These are phyloP conservation scores for Toxostoma redivivum DNA, from an alignment of 2,113 vertebrate genomes.

Conservation along the genomic window DNA sequence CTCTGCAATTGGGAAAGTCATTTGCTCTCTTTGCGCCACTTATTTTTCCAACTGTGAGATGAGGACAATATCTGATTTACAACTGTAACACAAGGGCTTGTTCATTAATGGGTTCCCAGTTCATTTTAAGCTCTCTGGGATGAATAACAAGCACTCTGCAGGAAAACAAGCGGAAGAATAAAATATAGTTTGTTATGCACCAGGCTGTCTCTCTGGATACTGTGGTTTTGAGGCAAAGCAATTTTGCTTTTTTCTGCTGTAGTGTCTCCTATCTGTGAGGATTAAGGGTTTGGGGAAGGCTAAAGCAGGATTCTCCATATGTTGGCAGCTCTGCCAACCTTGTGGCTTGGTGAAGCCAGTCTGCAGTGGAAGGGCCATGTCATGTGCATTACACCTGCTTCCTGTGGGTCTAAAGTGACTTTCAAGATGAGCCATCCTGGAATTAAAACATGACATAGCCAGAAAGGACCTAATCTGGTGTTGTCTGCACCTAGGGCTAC, in stretches of 20 bases:
- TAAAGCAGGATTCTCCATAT: background rate
- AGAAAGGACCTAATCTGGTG: background rate
- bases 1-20: background rate
- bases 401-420: background rate
- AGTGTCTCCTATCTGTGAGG: background rate
- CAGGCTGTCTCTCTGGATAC: background rate
- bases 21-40: background rate
- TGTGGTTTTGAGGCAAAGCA: background rate
- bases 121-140: background rate
- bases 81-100: background rate
- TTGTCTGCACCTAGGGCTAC: background rate
- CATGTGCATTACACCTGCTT: background rate
- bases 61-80: background rate
- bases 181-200: background rate
- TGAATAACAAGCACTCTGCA: background rate
- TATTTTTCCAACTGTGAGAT: background rate
- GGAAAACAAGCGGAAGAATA: background rate
- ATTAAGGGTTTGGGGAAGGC: background rate
- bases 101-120: background rate
- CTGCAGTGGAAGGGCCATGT: background rate
- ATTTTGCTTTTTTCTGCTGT: background rate
- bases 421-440: background rate
- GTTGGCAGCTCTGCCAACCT: rapidly evolving
- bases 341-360: background rate
- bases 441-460: rapidly evolving